Conservation (phyloP, 35 echinoderm and acorn worm genomes). For the Ophioderma brevispina region DNA sequence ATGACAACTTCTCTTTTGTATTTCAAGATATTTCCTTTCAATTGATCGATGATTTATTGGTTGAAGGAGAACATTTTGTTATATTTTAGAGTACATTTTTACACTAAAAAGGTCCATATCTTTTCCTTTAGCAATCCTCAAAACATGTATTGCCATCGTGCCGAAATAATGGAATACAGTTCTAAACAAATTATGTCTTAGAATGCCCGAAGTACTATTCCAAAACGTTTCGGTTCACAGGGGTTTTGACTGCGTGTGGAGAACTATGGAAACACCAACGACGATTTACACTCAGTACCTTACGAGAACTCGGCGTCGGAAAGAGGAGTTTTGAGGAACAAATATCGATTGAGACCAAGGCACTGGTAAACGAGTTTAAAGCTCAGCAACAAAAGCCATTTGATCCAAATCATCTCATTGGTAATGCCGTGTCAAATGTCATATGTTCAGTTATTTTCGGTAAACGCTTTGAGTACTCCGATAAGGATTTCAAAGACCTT, state of each 20-base stretch:
- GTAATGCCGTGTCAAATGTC: conserved; percentile 64
- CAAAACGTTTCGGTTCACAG: too few relatives aligned
- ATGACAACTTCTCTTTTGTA: too few relatives aligned
- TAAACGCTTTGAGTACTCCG: conserved; percentile 66
- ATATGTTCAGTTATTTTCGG: conserved; percentile 64
- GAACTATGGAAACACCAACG: conserved; percentile 47
- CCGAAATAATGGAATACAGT: too few relatives aligned
- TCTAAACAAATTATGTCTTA: too few relatives aligned
- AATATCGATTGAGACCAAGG: conserved; percentile 50
- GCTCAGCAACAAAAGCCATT: background rate
- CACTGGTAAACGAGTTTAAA: conserved; percentile 26
- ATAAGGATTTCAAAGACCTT: conserved; percentile 50
- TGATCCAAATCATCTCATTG: conserved; percentile 54
- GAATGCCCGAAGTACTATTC: too few relatives aligned
- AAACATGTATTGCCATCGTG: too few relatives aligned
- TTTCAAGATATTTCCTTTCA: too few relatives aligned
- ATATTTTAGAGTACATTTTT: too few relatives aligned
- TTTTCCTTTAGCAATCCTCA: too few relatives aligned
- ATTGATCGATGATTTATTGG: too few relatives aligned
- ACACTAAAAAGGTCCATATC: too few relatives aligned
- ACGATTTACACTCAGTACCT: conserved; percentile 6
- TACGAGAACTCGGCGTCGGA: conserved; percentile 46
- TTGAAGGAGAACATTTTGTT: too few relatives aligned
- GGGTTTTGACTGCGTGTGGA: background rate
- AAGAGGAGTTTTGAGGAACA: conserved; percentile 45